phyloP scores from a whole-genome alignment of 2,888 invertebrate species.

The Metallyticus violacea region DNA sequence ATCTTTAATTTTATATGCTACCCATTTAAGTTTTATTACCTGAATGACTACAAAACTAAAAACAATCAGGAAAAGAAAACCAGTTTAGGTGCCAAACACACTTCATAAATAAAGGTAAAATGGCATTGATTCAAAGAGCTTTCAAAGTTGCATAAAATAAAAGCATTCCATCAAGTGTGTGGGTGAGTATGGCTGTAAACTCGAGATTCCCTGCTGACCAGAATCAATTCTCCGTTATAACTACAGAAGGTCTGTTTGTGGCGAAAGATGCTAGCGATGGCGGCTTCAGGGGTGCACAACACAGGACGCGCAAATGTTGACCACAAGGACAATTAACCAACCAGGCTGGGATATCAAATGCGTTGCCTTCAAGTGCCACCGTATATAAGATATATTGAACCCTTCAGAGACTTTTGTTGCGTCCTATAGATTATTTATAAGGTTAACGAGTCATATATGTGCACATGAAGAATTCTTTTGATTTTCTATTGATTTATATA shows the following conservation, averaged over 20 bases:
- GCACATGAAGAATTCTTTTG: too few species aligned
- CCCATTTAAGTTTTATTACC: neutral
- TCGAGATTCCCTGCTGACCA: neutral
- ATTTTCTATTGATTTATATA: too few species aligned
- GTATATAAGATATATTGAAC: too few species aligned
- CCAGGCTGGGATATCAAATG: too few species aligned
- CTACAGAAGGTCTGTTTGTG: neutral
- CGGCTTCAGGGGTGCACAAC: neutral
- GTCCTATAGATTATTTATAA: too few species aligned
- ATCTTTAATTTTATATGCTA: neutral
- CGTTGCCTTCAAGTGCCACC: too few species aligned
- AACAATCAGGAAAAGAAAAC: neutral
- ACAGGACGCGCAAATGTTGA: too few species aligned
- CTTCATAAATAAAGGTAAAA: neutral
- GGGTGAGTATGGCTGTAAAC: neutral
- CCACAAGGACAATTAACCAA: too few species aligned
- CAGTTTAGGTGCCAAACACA: neutral
- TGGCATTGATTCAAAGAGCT: neutral
- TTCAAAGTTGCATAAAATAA: neutral
- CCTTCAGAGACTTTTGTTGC: too few species aligned
- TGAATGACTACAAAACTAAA: neutral
- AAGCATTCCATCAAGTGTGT: neutral
- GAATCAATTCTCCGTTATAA: neutral
- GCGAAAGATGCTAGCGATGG: neutral
- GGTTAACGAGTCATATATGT: too few species aligned